Evolutionary conservation across 2,113 vertebrate species (phyloP).

Genomic region (Fulica atra): DNA sequence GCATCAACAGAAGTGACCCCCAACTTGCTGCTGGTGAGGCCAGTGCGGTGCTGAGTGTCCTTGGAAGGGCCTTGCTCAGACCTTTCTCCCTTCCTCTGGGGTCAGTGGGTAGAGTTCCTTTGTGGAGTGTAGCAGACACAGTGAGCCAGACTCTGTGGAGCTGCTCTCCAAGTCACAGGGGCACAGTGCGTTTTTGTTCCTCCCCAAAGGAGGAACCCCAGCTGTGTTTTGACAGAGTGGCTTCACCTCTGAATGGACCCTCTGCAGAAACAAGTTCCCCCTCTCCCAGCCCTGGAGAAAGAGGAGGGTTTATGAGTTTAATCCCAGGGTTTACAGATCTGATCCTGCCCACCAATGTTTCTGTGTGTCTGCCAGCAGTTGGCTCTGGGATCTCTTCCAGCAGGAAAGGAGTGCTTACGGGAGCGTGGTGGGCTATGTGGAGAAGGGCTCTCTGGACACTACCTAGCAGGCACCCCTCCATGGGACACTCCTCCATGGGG

Average conservation of each 20-base stretch:
- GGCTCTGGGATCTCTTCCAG: background rate
- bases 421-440: accelerated
- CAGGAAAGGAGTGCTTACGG: background rate
- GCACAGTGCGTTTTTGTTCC: background rate
- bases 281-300: background rate
- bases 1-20: background rate
- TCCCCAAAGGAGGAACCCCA: background rate
- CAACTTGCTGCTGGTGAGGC: background rate
- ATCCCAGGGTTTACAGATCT: background rate
- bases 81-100: background rate
- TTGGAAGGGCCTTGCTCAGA: background rate
- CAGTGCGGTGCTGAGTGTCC: background rate
- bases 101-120: background rate
- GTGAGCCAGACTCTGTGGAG: background rate
- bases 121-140: accelerated
- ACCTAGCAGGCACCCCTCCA: background rate
- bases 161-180: background rate
- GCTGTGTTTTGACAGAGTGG: background rate
- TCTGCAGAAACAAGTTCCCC: background rate
- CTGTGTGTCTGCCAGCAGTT: background rate
- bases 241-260: background rate
- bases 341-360: background rate
- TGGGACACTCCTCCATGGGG: background rate
- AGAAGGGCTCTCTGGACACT: background rate
- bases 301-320: background rate